phyloP scores from a whole-genome alignment of 2,113 vertebrate genomes.

The Xenus cinereus region DNA sequence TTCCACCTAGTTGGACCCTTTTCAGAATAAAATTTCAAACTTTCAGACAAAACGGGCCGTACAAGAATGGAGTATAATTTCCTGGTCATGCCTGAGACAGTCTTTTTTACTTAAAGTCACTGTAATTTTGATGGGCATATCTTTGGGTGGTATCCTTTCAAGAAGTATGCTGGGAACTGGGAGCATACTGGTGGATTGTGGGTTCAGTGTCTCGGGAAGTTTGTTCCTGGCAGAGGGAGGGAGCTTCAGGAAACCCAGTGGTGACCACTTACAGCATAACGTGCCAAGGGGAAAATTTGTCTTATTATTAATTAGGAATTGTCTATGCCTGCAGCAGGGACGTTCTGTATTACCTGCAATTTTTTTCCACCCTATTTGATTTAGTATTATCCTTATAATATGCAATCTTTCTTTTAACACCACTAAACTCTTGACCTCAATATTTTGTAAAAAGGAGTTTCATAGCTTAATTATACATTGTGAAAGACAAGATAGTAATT shows the following conservation, averaged over 20 bases:
- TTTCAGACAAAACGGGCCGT: background rate
- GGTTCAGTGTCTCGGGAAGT: background rate
- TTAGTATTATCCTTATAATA: background rate
- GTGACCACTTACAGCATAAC: background rate
- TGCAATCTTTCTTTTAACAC: background rate
- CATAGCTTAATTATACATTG: background rate
- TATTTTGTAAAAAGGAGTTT: conserved; percentile 9
- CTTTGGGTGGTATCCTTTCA: background rate
- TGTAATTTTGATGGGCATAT: background rate
- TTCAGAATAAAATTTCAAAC: background rate
- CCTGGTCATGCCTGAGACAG: background rate
- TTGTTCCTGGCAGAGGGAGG: background rate
- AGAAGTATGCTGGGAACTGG: fast-evolving
- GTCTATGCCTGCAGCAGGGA: background rate
- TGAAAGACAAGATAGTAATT: background rate
- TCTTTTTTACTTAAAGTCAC: background rate
- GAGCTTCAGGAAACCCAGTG: background rate
- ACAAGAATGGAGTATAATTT: background rate
- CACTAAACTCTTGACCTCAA: background rate
- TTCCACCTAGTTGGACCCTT: background rate
- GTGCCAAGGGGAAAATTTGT: background rate
- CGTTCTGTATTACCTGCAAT: background rate
- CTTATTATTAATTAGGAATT: background rate
- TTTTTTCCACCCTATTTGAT: background rate
- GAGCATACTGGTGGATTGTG: background rate